phyloP scores from a whole-genome alignment of 2,113 vertebrate species.

The Poecile atricapillus region DNA sequence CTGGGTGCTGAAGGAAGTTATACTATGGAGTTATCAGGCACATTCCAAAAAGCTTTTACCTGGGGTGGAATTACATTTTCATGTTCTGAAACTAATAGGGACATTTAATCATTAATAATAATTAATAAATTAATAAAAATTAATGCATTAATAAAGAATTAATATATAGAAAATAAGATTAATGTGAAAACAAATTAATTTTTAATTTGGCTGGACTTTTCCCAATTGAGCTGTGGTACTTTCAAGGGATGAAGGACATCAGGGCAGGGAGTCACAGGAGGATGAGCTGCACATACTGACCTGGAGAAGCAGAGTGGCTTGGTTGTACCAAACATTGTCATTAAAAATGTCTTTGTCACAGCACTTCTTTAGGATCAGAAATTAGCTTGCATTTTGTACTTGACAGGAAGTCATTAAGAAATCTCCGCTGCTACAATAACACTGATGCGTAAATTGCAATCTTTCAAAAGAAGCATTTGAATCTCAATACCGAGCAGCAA shows the following conservation, averaged over 20 bases:
- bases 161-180: neutral
- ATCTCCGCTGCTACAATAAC: constrained; percentile 6
- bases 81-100: neutral
- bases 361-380: neutral
- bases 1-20: neutral
- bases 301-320: neutral
- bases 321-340: neutral
- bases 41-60: neutral
- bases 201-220: neutral
- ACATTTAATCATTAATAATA: too few species aligned
- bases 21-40: neutral
- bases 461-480: constrained; percentile 43
- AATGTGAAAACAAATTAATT: neutral
- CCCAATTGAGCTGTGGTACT: fast-evolving
- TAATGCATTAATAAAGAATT: too few species aligned
- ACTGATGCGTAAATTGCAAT: constrained; percentile 44
- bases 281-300: neutral
- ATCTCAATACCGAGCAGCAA: constrained; percentile 30
- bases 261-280: neutral
- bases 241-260: neutral
- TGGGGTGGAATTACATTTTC: neutral
- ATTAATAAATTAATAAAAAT: too few species aligned
- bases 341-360: neutral
- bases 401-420: constrained; percentile 54
- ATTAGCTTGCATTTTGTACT: neutral